These are phyloP conservation scores for Gallinago paraguaiae DNA, from an alignment of 2,113 vertebrate species.

Conservation along the genomic window DNA sequence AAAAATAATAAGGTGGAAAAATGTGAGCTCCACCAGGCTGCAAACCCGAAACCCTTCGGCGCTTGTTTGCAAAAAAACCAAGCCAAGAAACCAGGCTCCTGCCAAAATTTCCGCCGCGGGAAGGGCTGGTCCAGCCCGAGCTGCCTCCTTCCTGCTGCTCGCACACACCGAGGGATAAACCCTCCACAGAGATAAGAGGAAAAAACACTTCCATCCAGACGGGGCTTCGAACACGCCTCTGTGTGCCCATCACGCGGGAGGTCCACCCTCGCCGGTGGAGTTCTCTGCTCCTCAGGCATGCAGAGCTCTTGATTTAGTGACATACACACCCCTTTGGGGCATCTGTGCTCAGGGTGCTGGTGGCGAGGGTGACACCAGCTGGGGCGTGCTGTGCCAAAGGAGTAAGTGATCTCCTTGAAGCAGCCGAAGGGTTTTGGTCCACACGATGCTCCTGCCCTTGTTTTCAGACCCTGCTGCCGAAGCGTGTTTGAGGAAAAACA, in stretches of 20 bases:
- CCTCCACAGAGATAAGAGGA: neutral
- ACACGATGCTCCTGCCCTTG: neutral
- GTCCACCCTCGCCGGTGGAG: neutral
- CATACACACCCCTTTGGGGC: neutral
- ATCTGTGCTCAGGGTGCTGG: neutral
- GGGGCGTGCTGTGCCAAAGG: neutral
- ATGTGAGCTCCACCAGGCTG: neutral
- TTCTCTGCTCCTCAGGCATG: rapidly evolving
- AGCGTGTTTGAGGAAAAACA: neutral
- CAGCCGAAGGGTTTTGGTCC: neutral
- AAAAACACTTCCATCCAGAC: rapidly evolving
- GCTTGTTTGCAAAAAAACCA: neutral
- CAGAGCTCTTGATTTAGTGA: neutral
- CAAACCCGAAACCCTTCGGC: neutral
- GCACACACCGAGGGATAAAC: neutral
- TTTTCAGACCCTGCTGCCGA: neutral
- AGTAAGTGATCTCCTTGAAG: neutral
- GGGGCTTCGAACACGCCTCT: rapidly evolving
- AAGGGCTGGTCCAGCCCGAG: neutral
- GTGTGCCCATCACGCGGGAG: rapidly evolving
- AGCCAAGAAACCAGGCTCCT: neutral
- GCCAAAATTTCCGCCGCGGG: neutral
- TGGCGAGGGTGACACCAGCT: rapidly evolving
- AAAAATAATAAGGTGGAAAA: neutral
- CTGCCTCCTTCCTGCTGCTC: neutral